These are phyloP conservation scores for Rambutsinella grinnellia DNA, from an alignment of 2,888 invertebrate species.

Conservation along the genomic window DNA sequence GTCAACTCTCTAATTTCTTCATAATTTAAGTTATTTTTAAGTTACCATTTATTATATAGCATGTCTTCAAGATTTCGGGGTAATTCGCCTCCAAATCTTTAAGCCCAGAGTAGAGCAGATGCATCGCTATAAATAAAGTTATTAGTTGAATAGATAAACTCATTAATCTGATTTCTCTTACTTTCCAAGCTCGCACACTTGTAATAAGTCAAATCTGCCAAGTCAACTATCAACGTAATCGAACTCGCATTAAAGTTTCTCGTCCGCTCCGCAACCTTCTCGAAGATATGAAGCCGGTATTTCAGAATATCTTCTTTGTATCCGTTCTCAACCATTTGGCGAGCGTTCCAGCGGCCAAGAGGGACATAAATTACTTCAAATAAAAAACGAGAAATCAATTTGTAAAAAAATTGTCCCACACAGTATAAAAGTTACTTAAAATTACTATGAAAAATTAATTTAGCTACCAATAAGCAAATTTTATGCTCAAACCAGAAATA, in stretches of 20 bases:
- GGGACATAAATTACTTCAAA: constrained; percentile 52
- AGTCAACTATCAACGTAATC: constrained; percentile 40
- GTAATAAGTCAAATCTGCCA: constrained; percentile 45
- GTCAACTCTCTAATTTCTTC: neutral
- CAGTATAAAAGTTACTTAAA: too few relatives aligned
- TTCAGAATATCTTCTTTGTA: constrained; percentile 42
- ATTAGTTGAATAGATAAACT: too few relatives aligned
- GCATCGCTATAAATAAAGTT: constrained; percentile 28
- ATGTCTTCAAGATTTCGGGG: constrained; percentile 45
- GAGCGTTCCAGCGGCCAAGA: constrained; percentile 38
- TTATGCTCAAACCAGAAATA: too few relatives aligned
- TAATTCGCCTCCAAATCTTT: constrained; percentile 49
- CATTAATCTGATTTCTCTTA: too few relatives aligned
- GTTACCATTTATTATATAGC: constrained; percentile 42
- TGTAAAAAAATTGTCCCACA: too few relatives aligned
- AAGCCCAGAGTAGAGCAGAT: constrained; percentile 37
- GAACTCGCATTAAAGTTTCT: constrained; percentile 27
- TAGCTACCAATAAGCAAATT: too few relatives aligned
- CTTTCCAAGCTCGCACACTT: constrained; percentile 43
- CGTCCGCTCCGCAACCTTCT: constrained; percentile 30
- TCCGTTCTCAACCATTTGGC: constrained; percentile 49
- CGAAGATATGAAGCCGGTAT: constrained; percentile 44
- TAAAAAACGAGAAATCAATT: too few relatives aligned
- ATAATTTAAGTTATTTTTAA: neutral
- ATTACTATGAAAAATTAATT: too few relatives aligned